Evolutionary conservation across 2,113 vertebrate genomes (phyloP), one percentile per base, ranked within the genome.

Genomic region (Centropristis striata): DNA sequence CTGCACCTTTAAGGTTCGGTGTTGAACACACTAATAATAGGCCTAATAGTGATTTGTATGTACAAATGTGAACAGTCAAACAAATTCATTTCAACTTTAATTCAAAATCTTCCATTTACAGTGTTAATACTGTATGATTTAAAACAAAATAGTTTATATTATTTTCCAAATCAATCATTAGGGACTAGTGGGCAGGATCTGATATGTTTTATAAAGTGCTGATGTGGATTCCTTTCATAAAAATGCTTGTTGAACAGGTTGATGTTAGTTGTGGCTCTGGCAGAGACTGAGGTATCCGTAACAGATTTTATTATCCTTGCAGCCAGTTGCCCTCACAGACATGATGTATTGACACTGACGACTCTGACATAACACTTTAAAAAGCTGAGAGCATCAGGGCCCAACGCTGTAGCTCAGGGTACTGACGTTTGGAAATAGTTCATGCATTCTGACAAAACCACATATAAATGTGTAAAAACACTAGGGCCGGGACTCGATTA

Each of bases 291-390:
- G 36, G 16, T 57, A 21, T 75, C n/a, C 5, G n/a, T 42, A 23
- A 46, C 25, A 50, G 4, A 39, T 51, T 78, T 32, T 68, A 25
- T 73, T 46, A 59, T 57, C 20, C 58, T 39, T 11, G 18, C 44
- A 69, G 36, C 20, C 27, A 10, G 36, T 15, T 47, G 25, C 32
- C 64, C 60, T 28, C 21, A 4, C 27, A 39, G 28, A 20, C 37
- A 28, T 50, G 51, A 42, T 64, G n/a, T 50, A 64, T 69, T 53
- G 41, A 46, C 68, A 72, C 68, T 41, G 47, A 68, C 32, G 20
- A 37, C 67, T 83, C 54, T 60, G 61, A 41, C 47, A 53, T 18
- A 71, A 39, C 60, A 67, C 63, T 63, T 70, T 11, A 49, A 55
- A 27, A 55, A 63, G 47, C 44, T 51, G 16, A 66, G 49, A 21